Base-by-base conservation (phyloP, 2,113 vertebrate genomes). In the Mandrillus leucophaeus region DNA sequence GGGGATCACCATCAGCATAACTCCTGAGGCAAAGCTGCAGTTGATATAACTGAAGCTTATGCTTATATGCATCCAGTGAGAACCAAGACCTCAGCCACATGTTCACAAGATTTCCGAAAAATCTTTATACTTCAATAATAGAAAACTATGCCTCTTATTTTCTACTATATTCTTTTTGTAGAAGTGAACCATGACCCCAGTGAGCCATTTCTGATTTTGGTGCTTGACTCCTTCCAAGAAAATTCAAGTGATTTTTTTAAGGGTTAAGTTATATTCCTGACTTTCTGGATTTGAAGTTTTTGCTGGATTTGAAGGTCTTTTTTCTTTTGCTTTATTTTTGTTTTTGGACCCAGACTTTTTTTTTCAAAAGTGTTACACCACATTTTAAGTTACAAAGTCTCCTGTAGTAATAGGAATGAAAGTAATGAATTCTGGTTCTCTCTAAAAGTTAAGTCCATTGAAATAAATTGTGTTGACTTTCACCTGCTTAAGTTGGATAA, bases 381-480 rank as follows among this genome's bases (percentile, higher is more conserved):
- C 5, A 50, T 50, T 57, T 92, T 86, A 70, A 70, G 40, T 66
- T 70, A 40, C 76, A 17, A 83, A 73, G n/a, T 78, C 12, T 91
- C 20, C 1, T 48, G 5, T 20, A 55, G 43, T 38, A 75, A 55
- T 45, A 89, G 9, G 3, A 78, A 70, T n/a, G 38, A 90, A 68
- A 5, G 10, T 59, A 83, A 78, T 82, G 27, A 76, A 92, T 89
- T 95, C 1, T 92, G 35, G 4, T 43, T 90, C 5, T 95, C 8
- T 72, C 10, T 66, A 87, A 94, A 93, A 73, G 11, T 38, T 83
- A 78, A 87, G 17, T 45, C 76, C 35, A 13, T 35, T 97, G 22
- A 92, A 96, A 90, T 61, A 81, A 90, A 85, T 59, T 50, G 45
- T 73, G 18, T 32, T 95, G 13, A 78, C 23, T 17, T 95, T 88